Base-by-base conservation (phyloP, 2,888 invertebrate species). In the Ceramica pisi region DNA sequence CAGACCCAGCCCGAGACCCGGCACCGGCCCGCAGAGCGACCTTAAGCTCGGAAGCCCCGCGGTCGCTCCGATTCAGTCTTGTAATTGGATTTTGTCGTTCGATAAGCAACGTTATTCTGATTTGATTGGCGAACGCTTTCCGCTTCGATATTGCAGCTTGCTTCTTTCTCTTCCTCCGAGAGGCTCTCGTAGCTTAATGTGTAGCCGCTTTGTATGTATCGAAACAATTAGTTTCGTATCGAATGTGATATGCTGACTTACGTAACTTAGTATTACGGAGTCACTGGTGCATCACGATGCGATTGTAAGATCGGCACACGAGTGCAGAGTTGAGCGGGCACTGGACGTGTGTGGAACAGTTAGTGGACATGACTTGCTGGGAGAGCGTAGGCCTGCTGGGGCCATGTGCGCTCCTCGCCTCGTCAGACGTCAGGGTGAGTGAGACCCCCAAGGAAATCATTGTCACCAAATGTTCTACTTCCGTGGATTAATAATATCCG, bases 31-130 rank as follows among this genome's bases (percentile, higher is more conserved):
- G 92, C 92, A 91, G 93, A 92, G 92, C 94, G 88, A 94, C 94
- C 91, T 88, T 92, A 89, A 91, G 90, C 91, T 91, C 93, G 86
- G 94, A 94, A 93, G 94, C 94, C 92, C 94, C 95, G 90, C 93
- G 95, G 89, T 94, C 93, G 89, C 95, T 96, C 88, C 95, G 95
- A 89, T 96, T 96, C 94, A 95, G 94, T 87, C 95, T 96, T 89
- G 96, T 96, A 95, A 96, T 95, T 95, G 93, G 94, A 94, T 95
- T 95, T 94, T 94, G 89, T 92, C 94, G 93, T 94, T 95, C 94
- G 90, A 94, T 95, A 94, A 91, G 91, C 93, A 91, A 93, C 93
- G 91, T 92, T 93, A 89, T 92, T 92, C 92, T 93, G 89, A 94
- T 94, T 94, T 93, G 92, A 94, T 95, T 93, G 93, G 93, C 91